A percentile compares a stretch with the other conserved stretches of the same genome.
Evolutionary conservation across 92 coral and sea anemone species (phyloP).

Genomic region (Diadumene lineata): DNA sequence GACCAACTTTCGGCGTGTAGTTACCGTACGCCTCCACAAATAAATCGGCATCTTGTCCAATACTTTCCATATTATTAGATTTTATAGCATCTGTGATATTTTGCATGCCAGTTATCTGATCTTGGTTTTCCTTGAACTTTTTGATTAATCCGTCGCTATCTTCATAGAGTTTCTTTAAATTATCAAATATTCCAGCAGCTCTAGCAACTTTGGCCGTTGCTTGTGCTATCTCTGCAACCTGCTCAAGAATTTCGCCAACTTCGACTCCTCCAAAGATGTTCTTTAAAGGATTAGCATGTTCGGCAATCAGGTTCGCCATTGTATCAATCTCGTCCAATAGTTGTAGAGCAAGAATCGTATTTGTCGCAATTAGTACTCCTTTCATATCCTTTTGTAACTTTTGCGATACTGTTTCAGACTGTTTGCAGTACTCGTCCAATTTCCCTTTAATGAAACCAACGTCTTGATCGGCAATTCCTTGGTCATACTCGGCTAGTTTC

Average conservation of each 20-base stretch:
- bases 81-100: slow-evolving; percentile 38
- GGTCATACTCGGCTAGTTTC: slow-evolving; percentile 55
- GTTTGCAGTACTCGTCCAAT: slow-evolving; percentile 23
- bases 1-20: slow-evolving; percentile 59
- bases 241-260: slow-evolving; percentile 50
- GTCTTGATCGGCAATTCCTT: slow-evolving; percentile 51
- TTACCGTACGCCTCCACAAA: slow-evolving; percentile 51
- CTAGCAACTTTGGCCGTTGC: slow-evolving; percentile 23
- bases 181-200: slow-evolving; percentile 15
- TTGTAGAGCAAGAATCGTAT: slow-evolving; percentile 18
- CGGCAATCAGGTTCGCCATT: slow-evolving; percentile 40
- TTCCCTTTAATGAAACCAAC: slow-evolving; percentile 47
- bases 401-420: slow-evolving; percentile 23
- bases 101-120: slow-evolving; percentile 36
- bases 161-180: slow-evolving; percentile 5
- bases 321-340: slow-evolving; percentile 31
- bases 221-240: slow-evolving; percentile 34
- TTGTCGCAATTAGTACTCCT: slow-evolving; percentile 28
- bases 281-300: slow-evolving; percentile 42
- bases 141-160: slow-evolving; percentile 26
- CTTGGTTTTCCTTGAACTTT: slow-evolving; percentile 35
- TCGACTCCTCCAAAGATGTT: slow-evolving; percentile 53
- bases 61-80: slow-evolving; percentile 9
- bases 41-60: slow-evolving; percentile 42
- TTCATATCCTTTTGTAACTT: slow-evolving; percentile 41